phyloP scores from a whole-genome alignment of 2,797 vertebrate genomes.

The Rhadinocentrus ornatus region DNA sequence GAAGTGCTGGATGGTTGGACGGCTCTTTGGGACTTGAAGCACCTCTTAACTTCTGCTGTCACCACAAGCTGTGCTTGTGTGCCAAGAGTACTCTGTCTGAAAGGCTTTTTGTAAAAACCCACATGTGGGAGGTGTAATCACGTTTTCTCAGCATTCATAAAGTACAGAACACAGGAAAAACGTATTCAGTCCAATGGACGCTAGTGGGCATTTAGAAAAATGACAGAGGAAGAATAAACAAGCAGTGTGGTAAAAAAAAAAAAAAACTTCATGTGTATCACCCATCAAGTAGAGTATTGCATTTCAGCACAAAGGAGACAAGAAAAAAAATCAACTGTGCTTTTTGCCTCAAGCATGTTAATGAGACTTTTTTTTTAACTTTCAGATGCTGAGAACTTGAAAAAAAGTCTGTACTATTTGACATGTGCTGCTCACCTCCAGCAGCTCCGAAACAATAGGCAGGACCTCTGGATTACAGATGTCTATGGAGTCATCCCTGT shows the following conservation, averaged over 20 bases:
- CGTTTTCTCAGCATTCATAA: constrained; percentile 7
- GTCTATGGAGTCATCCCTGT: constrained; percentile 96
- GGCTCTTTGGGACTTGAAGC: constrained; percentile 62
- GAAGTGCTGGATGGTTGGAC: constrained; percentile 33
- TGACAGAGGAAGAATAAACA: constrained; percentile 51
- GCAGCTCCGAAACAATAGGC: constrained; percentile 91
- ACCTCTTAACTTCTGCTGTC: constrained; percentile 59
- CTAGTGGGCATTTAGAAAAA: constrained; percentile 30
- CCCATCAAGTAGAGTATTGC: constrained; percentile 45
- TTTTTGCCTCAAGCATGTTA: constrained; percentile 1
- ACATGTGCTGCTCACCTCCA: constrained; percentile 85
- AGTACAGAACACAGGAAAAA: constrained; percentile 26
- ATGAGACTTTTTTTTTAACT: constrained; percentile 7
- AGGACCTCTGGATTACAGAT: constrained; percentile 95
- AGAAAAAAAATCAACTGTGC: constrained; percentile 10
- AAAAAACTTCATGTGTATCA: constrained; percentile 52
- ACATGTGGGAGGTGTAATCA: constrained; percentile 18
- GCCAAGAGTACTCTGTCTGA: constrained; percentile 28
- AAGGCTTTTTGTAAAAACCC: constrained; percentile 30
- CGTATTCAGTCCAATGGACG: constrained; percentile 1
- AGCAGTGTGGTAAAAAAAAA: constrained; percentile 44
- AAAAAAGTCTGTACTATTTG: neutral
- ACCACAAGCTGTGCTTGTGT: constrained; percentile 50
- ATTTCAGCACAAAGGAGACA: constrained; percentile 40
- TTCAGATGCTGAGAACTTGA: neutral